Evolutionary conservation across 2,888 invertebrate genomes (phyloP), one percentile per base, ranked within the genome.

Genomic region (Allygus modestus): DNA sequence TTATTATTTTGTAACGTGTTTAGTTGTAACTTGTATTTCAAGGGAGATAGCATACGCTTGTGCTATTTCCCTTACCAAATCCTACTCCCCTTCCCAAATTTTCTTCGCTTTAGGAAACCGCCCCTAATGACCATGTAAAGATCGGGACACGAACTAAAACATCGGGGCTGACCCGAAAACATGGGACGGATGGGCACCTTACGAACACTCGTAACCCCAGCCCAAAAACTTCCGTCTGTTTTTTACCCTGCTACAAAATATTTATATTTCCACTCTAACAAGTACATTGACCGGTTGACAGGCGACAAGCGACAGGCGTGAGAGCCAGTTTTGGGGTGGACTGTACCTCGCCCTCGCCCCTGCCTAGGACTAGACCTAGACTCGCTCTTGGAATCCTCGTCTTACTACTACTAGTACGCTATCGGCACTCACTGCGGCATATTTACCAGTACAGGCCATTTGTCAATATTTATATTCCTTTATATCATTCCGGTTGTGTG

Each of bases 401-500:
- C 11, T 12, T 17, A 20, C 23, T 20, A 54, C 54, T 54, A 46
- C 11, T 54, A 54, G 54, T 54, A 23, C 54, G 20, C 54, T 54
- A 54, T 54, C 54, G 65, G 26, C 31, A n/a, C 65, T 26, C 65
- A 28, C 11, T 28, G 65, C 65, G 15, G 65, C 26, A 20, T 65
- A 28, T 26, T 65, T 65, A 54, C 54, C 54, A 37, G 51, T 51
- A 51, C 54, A 17, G 54, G 23, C 65, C 65, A 65, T 65, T 65
- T 65, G 65, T 65, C 65, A 65, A 28, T 65, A 65, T 28, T 28
- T 65, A 15, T 65, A 65, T 58, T 46, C 46, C 46, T 15, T 46
- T 58, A 58, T 58, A 7, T 65, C 65, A 65, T 65, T 65, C 65
- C 65, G 65, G 65, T 65, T 65, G 15, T 9, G 20, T 54, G 54